phyloP scores from a whole-genome alignment of 2,113 vertebrate genomes.

The Oplegnathus fasciatus region DNA sequence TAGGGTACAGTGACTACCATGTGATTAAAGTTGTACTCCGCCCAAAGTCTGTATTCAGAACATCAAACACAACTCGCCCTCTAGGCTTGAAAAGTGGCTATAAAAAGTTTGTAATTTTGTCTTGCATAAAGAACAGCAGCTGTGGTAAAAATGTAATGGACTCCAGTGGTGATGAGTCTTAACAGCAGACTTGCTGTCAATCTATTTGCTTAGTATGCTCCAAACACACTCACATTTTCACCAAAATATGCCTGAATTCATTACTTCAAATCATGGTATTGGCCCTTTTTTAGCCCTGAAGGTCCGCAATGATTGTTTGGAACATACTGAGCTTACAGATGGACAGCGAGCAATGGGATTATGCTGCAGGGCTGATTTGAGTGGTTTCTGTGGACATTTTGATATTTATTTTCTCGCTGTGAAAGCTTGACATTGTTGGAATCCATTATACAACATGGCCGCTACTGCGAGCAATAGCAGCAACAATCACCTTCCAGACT shows the following conservation, averaged over 20 bases:
- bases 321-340: conserved; percentile 15
- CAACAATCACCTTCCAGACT: neutral
- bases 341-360: neutral
- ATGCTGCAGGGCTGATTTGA: conserved; percentile 16
- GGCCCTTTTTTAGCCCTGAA: neutral
- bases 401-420: conserved; percentile 4
- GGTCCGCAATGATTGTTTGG: conserved; percentile 2
- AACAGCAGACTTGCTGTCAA: neutral
- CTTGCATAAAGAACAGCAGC: neutral
- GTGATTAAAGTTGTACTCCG: conserved; percentile 7
- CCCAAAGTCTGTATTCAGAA: neutral
- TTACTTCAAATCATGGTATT: neutral
- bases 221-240: neutral
- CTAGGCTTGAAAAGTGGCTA: neutral
- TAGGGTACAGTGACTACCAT: neutral
- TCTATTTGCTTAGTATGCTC: neutral
- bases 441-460: neutral
- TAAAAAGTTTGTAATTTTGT: neutral
- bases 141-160: neutral
- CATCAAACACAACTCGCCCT: neutral
- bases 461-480: neutral
- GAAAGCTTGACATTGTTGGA: neutral
- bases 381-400: conserved; percentile 11
- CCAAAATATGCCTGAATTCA: neutral
- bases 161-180: neutral